A percentile compares a stretch with the other conserved stretches of the same genome.
These are phyloP conservation scores for Pachymerium ferrugineum DNA, from an alignment of 2,888 invertebrate genomes.

Conservation along the genomic window DNA sequence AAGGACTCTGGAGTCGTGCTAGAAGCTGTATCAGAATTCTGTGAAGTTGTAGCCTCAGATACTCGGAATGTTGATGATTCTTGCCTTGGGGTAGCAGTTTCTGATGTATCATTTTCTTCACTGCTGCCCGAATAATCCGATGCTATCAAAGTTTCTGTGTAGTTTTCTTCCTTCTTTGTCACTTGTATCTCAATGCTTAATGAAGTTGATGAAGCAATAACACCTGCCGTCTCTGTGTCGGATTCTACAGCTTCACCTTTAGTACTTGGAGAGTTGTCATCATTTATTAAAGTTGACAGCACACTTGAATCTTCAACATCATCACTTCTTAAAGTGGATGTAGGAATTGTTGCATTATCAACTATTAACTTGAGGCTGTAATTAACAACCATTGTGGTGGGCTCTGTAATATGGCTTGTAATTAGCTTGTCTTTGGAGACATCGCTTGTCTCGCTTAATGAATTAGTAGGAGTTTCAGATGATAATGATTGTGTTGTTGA, in stretches of 20 bases:
- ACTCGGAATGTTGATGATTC: too few relatives aligned
- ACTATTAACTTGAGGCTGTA: background rate
- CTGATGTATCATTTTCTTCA: too few relatives aligned
- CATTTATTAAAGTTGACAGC: too few relatives aligned
- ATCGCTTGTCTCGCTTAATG: background rate
- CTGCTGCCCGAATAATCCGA: too few relatives aligned
- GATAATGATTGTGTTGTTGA: background rate
- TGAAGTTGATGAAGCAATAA: background rate
- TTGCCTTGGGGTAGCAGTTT: too few relatives aligned
- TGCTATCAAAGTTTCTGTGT: background rate
- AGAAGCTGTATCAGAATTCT: too few relatives aligned
- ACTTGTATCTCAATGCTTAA: background rate
- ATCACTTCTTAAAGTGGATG: background rate
- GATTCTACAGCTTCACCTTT: too few relatives aligned
- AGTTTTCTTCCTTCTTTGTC: background rate
- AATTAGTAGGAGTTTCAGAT: background rate
- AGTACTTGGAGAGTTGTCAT: background rate
- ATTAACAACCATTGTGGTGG: slow-evolving; percentile 6
- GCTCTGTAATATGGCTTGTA: background rate
- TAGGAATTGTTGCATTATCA: background rate
- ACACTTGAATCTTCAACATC: background rate
- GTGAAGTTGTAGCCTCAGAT: too few relatives aligned
- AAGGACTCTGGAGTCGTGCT: too few relatives aligned
- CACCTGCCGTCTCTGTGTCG: too few relatives aligned
- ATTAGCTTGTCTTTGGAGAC: background rate